Evolutionary conservation across 2,888 invertebrate species (phyloP), one percentile per base, ranked within the genome.

Genomic region (Nomada fabriciana): DNA sequence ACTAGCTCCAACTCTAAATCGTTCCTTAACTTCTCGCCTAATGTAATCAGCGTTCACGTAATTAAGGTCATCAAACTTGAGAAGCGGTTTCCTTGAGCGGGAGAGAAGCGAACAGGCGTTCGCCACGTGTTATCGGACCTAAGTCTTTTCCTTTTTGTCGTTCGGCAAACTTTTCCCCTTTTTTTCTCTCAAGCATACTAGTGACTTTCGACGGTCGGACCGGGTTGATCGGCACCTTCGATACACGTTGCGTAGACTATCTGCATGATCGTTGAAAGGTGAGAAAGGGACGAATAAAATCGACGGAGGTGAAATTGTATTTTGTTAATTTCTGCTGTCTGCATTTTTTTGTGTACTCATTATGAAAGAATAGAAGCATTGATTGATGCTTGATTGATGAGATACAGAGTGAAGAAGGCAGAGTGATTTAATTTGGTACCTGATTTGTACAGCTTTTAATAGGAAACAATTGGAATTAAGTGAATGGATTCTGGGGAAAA

Each of bases 1-100:
- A 70, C 85, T 65, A 81, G 69, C 85, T 82, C 83, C 86, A 87
- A 88, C 90, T 91, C 89, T 89, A 90, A 91, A 89, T 89, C 89
- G 90, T 91, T 91, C 89, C 89, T 90, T 89, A 90, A 90, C 90
- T 90, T 90, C 86, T 75, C 83, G 89, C 89, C 86, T 90, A 90
- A 89, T 90, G 88, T 90, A 90, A 90, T 90, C 90, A 89, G 88
- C 88, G 90, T 89, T 90, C 84, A 90, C 89, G 88, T 90, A 90
- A 90, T 90, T 90, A 90, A 89, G 90, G 88, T 90, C 89, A 90
- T 90, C 89, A 90, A 90, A 90, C 90, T 90, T 89, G 88, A 86
- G 90, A 89, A 87, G 88, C 88, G 84, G 83, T 87, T 85, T 82
- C 88, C 88, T 86, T 85, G 74, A 78, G 79, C 71, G 80, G 61